Evolutionary conservation across 2,797 vertebrate species (phyloP).

Genomic region (Eospalax fontanierii): DNA sequence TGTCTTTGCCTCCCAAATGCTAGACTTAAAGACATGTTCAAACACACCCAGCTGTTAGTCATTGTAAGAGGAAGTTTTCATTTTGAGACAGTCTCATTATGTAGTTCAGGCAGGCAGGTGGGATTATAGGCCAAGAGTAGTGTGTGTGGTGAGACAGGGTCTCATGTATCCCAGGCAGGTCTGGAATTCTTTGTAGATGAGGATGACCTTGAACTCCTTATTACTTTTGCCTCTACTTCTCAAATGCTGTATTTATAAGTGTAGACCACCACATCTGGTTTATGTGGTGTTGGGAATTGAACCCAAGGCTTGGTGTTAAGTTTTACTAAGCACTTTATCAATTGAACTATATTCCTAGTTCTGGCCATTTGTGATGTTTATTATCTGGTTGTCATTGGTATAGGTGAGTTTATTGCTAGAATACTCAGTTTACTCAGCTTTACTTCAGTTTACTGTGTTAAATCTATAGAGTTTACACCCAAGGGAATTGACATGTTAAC

Average conservation of each 20-base stretch:
- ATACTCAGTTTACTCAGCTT: constrained; percentile 52
- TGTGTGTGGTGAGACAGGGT: background rate
- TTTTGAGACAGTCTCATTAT: too few species aligned
- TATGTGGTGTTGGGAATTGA: background rate
- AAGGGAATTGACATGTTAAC: background rate
- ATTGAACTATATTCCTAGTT: background rate
- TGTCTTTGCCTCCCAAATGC: too few species aligned
- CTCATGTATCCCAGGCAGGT: background rate
- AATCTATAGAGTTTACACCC: constrained; percentile 1
- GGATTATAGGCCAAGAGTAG: background rate
- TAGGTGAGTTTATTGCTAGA: constrained; percentile 58
- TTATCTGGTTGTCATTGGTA: constrained; percentile 35
- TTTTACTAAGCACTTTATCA: background rate
- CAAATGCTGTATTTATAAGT: background rate
- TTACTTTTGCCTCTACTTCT: background rate
- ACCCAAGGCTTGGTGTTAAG: background rate
- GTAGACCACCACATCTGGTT: background rate
- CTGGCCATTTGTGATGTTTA: background rate
- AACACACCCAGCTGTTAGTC: too few species aligned
- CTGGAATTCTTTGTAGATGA: background rate
- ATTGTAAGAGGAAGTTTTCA: too few species aligned
- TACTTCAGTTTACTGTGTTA: background rate
- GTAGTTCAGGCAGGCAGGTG: too few species aligned
- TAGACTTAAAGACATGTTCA: too few species aligned
- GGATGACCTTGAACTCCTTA: background rate